Base-by-base conservation (phyloP, 2,888 invertebrate species). In the Epirrita christyi region DNA sequence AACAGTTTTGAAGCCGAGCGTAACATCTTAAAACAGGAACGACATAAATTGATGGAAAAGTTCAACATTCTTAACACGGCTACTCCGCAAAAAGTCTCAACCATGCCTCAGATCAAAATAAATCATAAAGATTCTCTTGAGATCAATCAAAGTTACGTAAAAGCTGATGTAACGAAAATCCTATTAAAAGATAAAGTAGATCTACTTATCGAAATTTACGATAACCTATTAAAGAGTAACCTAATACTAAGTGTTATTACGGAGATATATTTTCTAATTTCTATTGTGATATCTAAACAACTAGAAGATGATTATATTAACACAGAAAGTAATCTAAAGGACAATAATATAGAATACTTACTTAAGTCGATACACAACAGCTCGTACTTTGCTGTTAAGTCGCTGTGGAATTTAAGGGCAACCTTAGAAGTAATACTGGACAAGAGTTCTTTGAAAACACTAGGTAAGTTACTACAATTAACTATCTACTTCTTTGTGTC, bases 311-410 rank as follows among this genome's bases (percentile, higher is more conserved):
- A 88, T 52, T 85, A 76, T 72, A n/a, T 60, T 0, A 57, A 61
- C 0, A 70, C 70, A 0, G 83, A 86, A 57, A 63, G 61, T 1
- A 78, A 79, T 28, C 50, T 86, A 1, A 73, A 72, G 5, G 76
- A 71, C 2, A 65, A 65, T 11, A 70, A 83, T 58, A 50, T 75
- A 36, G 76, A 83, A 13, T 80, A 70, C 73, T 67, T 94, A 45
- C 68, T 94, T 9, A 88, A 88, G 61, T 85, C 83, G 6, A 81
- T 93, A 51, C 94, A 95, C 63, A 96, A 97, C 75, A 94, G 96
- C 70, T 93, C 96, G 2, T 97, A 95, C 86, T 97, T 97, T 87
- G 94, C 96, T 15, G 86, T 94, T 0, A 91, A 92, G 55, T 93
- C 95, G 0, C 82, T 97, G 28, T 93, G 94, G 77, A 85, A 92